Conservation (phyloP, 2,888 invertebrate species). For the Chloromyia formosa region DNA sequence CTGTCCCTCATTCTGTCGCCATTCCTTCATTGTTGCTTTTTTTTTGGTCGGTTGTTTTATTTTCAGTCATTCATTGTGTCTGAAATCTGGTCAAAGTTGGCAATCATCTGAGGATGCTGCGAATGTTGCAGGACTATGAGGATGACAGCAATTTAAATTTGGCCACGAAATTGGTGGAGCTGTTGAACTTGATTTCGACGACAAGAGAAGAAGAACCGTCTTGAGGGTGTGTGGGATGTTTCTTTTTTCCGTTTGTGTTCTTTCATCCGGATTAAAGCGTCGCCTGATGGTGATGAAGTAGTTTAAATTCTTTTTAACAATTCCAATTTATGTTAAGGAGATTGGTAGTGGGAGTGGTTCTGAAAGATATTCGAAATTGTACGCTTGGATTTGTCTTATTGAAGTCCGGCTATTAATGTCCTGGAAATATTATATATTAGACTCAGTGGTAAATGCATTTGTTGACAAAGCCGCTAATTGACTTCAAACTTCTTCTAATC, state of each 20-base stretch:
- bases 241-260: neutral
- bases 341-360: conserved; percentile 17
- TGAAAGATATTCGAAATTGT: no score
- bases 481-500: no score
- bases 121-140: neutral
- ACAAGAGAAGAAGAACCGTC: conserved; percentile 10
- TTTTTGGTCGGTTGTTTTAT: no score
- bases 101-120: neutral
- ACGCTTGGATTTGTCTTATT: no score
- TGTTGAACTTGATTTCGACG: conserved; percentile 32
- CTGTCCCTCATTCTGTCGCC: no score
- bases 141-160: neutral
- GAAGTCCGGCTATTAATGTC: no score
- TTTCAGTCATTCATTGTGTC: neutral
- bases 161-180: conserved; percentile 10
- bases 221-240: neutral
- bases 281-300: conserved; percentile 29
- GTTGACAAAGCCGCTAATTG: no score
- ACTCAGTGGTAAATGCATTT: no score
- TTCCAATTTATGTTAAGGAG: conserved; percentile 48
- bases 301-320: conserved; percentile 42
- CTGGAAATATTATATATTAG: no score
- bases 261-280: neutral
- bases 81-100: neutral
- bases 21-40: neutral